Evolutionary conservation across 1,140 invertebrate genomes (phyloP), one percentile per base, ranked within the genome.

Genomic region (Oryzaephilus surinamensis): DNA sequence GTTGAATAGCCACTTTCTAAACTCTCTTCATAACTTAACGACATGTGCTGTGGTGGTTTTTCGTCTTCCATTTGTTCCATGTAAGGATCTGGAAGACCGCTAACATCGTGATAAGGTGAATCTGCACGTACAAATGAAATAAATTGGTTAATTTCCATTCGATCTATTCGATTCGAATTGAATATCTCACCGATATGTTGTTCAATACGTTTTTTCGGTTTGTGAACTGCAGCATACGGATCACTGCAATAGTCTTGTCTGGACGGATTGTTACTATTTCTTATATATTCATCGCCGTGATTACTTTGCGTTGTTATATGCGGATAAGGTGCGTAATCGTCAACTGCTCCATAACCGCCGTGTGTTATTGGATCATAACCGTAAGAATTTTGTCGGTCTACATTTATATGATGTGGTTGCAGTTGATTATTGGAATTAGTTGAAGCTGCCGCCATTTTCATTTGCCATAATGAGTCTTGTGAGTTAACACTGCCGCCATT

Each of bases 391-490:
- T 76, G 71, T 45, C 76, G 63, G 43, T 75, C 70, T 48, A 76
- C 64, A 50, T 71, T 70, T 50, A 72, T 69, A 38, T 72, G 65
- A 32, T 66, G 60, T 54, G 62, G 60, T 38, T 73, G 63, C 32
- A 73, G 63, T 19, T 68, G 70, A 17, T 53, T 60, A 10, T 71
- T 72, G 41, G 74, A 72, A 57, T 71, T 76, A 33, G 73, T 72
- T 15, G 65, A 64, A 28, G 74, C 75, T 1, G 77, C 77, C 3
- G 79, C 80, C 70, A 83, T 82, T 65, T 91, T 90, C 72, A 90
- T 83, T 65, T 92, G 87, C 87, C 88, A 93, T 46, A 93, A 67
- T n/a, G 87, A 92, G 60, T 93, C 89, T 60, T 93, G 89, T 1
- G 87, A 91, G 65, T 93, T 90, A 21, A 93, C 87, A 37, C 86